Base-by-base conservation (phyloP, 2,888 invertebrate genomes). In the Zelleria hepariella region DNA sequence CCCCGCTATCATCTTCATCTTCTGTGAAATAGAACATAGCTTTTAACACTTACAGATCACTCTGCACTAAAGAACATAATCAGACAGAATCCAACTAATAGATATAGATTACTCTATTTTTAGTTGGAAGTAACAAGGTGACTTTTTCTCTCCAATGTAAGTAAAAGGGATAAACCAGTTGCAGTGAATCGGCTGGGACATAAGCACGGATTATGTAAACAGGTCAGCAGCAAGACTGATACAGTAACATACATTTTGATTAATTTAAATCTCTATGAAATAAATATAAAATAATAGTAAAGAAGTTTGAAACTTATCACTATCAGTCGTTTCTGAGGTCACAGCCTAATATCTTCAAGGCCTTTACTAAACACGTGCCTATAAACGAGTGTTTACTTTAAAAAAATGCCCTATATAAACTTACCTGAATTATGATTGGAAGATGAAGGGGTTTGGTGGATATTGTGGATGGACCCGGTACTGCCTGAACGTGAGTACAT, bases 381-480 rank as follows among this genome's bases (percentile, higher is more conserved):
- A 26, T 4, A 26, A 5, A 26, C 7, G 4, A 26, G 26, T 4
- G 4, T 26, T 26, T 26, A 26, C 26, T 26, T 26, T 5, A n/a
- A 55, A 53, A 60, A 65, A 49, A 23, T 24, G 20, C n/a, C n/a
- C n/a, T 32, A 2, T 25, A n/a, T 23, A 53, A 24, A 54, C 67
- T 74, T 80, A 93, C 94, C 95, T 73, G 95, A 92, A 75, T 95
- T 95, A 71, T 94, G 94, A 64, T 94, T 94, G 1, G 95, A 94
- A 21, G 94, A 94, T 32, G 93, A 94, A 53, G 94, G 92, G 8
- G 94, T 94, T 73, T 94, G 93, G 61, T 94, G 92, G 25, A 94
- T 86, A 65, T 87, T 94, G 71, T 94, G 93, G 59, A 94, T 91
- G 57, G 95, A 95, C 58, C 94, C 94, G 64, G 93, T 93, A 74